Evolutionary conservation across 2,797 vertebrate species (phyloP).

Genomic region (Micrastur ruficollis): DNA sequence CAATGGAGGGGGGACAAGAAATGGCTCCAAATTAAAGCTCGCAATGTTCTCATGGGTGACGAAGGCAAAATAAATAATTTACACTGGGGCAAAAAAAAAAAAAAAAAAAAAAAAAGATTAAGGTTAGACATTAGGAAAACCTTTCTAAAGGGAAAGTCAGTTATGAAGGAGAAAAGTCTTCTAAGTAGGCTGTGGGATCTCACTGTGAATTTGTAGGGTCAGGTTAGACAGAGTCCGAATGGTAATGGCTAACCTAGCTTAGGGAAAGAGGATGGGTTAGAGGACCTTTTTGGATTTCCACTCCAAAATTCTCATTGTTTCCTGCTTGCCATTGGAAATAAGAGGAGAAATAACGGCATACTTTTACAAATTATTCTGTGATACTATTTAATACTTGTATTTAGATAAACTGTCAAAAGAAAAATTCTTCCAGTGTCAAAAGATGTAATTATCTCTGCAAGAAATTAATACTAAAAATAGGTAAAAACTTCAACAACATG

Average conservation of each 20-base stretch:
- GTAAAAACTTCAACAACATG: not conserved
- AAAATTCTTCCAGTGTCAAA: not conserved
- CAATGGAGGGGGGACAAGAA: not conserved
- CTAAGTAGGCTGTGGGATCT: not conserved
- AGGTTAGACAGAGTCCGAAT: not conserved
- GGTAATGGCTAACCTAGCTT: not conserved
- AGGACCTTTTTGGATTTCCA: not conserved
- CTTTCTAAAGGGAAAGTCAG: not conserved
- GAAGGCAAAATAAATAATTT: not conserved
- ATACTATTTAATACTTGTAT: not conserved
- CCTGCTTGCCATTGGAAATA: not conserved
- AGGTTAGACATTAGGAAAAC: not conserved
- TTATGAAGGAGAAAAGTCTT: not conserved
- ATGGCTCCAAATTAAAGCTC: not conserved
- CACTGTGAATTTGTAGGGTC: not conserved
- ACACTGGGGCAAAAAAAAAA: not conserved
- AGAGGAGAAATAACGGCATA: not conserved
- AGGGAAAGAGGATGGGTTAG: not conserved
- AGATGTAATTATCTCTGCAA: not conserved
- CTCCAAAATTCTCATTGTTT: not conserved
- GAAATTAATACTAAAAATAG: not conserved
- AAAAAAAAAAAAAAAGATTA: not conserved
- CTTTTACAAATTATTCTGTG: not conserved
- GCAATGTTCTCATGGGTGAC: not conserved
- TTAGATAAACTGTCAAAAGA: not conserved